Conservation (phyloP, 2,113 vertebrate species). For the Perca schrenkii region DNA sequence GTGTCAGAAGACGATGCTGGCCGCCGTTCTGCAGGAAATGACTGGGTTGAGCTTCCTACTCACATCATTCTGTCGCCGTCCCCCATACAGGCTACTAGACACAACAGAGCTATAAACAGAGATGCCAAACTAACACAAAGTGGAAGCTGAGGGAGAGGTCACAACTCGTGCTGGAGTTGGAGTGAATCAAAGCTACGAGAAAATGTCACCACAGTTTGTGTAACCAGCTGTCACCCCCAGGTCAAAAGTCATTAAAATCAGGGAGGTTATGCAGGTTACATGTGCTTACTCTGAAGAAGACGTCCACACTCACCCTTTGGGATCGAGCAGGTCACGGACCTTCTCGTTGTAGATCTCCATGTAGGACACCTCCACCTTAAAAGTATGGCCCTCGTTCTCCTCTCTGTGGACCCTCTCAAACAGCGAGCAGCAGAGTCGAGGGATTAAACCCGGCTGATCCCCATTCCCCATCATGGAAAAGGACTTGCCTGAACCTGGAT, state of each 20-base stretch:
- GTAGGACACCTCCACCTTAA: slow-evolving; percentile 98
- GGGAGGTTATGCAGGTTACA: slow-evolving; percentile 10
- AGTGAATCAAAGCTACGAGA: slow-evolving; percentile 15
- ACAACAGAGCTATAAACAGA: slow-evolving; percentile 61
- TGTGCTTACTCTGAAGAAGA: neutral
- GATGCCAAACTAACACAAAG: slow-evolving; percentile 24
- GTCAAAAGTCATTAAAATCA: slow-evolving; percentile 10
- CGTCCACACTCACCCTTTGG: slow-evolving; percentile 92
- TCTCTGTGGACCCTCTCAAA: slow-evolving; percentile 94
- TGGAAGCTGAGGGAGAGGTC: slow-evolving; percentile 31
- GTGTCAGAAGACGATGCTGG: slow-evolving; percentile 61
- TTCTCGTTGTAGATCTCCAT: slow-evolving; percentile 99
- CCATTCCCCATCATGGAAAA: slow-evolving; percentile 99
- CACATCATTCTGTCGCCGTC: slow-evolving; percentile 42
- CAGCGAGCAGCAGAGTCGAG: slow-evolving; percentile 95
- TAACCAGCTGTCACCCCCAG: slow-evolving; percentile 10
- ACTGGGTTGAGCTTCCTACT: slow-evolving; percentile 66
- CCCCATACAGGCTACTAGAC: slow-evolving; percentile 58
- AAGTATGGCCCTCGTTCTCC: slow-evolving; percentile 90
- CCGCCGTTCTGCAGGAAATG: slow-evolving; percentile 66
- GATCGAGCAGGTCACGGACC: slow-evolving; percentile 96
- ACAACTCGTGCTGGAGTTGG: neutral
- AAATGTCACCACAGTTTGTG: slow-evolving; percentile 23
- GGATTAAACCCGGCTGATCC: slow-evolving; percentile 96
- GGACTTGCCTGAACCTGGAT: slow-evolving; percentile 96